Percentiles rank a stretch among this genome's conserved stretches.
phyloP scores from a whole-genome alignment of 2,888 invertebrate genomes.

The Zhuqinia jingwanae region DNA sequence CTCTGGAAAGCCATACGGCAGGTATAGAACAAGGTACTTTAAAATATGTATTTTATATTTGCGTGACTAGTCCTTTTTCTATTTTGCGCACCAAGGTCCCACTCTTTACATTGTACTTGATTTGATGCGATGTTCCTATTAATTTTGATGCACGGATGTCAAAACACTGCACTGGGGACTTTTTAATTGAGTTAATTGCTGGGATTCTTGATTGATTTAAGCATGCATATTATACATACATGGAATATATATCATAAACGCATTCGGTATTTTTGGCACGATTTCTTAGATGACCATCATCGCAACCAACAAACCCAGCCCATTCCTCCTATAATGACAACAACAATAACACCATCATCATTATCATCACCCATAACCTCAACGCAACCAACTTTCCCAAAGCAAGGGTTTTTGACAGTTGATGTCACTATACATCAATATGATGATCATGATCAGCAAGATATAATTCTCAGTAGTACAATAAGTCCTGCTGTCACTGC shows the following conservation, averaged over 20 bases:
- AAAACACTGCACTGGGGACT: no score
- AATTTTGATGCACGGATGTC: no score
- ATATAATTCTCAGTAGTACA: not conserved
- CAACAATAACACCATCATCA: not conserved
- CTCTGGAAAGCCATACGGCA: not conserved
- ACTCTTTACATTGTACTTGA: no score
- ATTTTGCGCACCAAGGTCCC: no score
- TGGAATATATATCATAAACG: not conserved
- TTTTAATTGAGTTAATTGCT: not conserved
- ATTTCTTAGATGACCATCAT: not conserved
- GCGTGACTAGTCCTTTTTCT: not conserved
- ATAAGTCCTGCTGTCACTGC: not conserved
- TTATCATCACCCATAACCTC: not conserved
- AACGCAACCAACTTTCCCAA: conserved; percentile 27
- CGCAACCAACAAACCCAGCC: not conserved
- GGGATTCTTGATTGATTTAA: not conserved
- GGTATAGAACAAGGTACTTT: conserved; percentile 9
- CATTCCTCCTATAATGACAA: not conserved
- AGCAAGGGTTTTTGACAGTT: conserved; percentile 8
- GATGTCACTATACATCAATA: not conserved
- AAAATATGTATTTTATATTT: no score
- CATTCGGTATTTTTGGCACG: no score
- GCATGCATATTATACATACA: not conserved
- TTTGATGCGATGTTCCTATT: no score
- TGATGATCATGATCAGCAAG: not conserved